Evolutionary conservation across 2,888 invertebrate genomes (phyloP).

Genomic region (Drosophila melanosoma): DNA sequence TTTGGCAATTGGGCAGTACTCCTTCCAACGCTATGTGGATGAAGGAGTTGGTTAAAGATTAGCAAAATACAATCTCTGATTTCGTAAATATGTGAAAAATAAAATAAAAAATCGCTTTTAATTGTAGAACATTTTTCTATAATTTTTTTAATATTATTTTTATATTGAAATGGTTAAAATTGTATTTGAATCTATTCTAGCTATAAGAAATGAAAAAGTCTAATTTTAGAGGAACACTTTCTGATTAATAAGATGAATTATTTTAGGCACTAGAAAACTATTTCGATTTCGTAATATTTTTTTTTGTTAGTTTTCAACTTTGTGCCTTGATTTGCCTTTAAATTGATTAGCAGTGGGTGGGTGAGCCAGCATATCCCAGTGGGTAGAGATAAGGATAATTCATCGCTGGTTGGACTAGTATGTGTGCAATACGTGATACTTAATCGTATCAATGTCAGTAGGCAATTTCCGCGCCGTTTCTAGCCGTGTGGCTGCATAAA

Average conservation of each 20-base stretch:
- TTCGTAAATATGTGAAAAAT: no score
- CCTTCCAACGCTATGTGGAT: constrained; percentile 87
- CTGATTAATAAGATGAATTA: neutral
- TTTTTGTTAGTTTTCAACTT: neutral
- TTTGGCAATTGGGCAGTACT: constrained; percentile 92
- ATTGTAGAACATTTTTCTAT: no score
- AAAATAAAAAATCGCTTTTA: no score
- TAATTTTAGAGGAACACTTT: no score
- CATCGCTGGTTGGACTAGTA: constrained; percentile 20
- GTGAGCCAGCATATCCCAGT: neutral
- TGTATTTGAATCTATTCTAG: no score
- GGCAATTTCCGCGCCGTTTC: constrained; percentile 65
- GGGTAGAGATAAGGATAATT: neutral
- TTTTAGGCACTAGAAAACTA: neutral
- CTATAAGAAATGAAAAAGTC: no score
- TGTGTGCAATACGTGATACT: constrained; percentile 30
- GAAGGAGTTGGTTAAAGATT: neutral
- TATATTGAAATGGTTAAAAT: no score
- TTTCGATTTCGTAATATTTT: neutral
- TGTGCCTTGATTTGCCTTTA: neutral
- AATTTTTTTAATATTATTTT: no score
- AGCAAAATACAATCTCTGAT: neutral
- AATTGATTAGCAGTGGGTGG: neutral
- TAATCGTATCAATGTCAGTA: constrained; percentile 71
- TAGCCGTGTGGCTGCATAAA: constrained; percentile 60